Base-by-base conservation (phyloP, 1,140 invertebrate genomes). In the Mercenaria mercenaria region DNA sequence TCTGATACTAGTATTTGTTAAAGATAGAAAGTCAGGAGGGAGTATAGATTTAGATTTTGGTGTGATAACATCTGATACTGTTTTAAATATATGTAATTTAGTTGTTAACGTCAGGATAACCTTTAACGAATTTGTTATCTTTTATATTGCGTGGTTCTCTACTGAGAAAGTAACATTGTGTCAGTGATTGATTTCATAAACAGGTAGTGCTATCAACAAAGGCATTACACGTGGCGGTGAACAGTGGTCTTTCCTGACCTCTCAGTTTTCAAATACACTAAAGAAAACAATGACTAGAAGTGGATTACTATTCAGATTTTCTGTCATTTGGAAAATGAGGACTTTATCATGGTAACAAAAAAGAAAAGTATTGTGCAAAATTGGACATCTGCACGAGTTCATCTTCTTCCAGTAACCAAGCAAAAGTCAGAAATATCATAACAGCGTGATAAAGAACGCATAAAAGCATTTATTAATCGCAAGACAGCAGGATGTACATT, bases 401-500 rank as follows among this genome's bases (percentile, higher is more conserved):
- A 26, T 23, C 32, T 2, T 4, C n/a, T 10, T 34, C 32, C 29
- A 72, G 39, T n/a, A 72, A 23, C 29, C 32, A 37, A 18, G 39
- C 13, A 6, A 72, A 34, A 72, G 61, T 41, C 32, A 18, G 39
- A 11, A 10, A 72, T 20, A 37, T 26, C 10, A 32, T n/a, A n/a
- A n/a, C n/a, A n/a, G n/a, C n/a, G 67, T 37, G 67, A 72, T 34
- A 18, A 34, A 72, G 39, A 34, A 34, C 32, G 67, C 32, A 72
- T 72, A 26, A 72, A 10, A 41, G 23, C 29, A 8, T 72, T 72
- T 72, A 72, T 72, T 26, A 72, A 23, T 10, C 67, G 67, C 32
- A 72, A 72, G 39, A 72, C 67, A 20, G 67, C 67, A 32, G 29
- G 29, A 72, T 72, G 67, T 23, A 41, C 32, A 37, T 72, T 72